phyloP scores from a whole-genome alignment of 2,113 vertebrate species.

The Lampris incognitus region DNA sequence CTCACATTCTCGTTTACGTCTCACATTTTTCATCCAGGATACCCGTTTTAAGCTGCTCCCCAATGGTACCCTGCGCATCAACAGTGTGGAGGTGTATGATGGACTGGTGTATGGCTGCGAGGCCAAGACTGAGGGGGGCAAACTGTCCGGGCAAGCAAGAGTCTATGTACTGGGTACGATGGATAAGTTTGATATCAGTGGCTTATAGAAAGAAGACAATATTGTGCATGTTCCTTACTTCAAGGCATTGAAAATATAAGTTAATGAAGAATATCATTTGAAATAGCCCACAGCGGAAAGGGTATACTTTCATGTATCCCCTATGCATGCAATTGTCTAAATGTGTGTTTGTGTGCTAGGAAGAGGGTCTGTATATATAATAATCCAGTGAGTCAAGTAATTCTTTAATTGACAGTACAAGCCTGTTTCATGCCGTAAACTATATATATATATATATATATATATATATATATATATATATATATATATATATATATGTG shows the following conservation, averaged over 20 bases:
- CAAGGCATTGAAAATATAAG: not conserved
- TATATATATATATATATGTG: not conserved
- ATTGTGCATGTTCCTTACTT: conserved; percentile 3
- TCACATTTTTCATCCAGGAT: conserved; percentile 79
- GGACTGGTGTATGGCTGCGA: conserved; percentile 89
- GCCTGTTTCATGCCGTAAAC: too few species aligned
- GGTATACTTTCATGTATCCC: too few species aligned
- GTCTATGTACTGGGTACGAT: conserved; percentile 90
- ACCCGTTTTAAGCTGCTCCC: conserved; percentile 87
- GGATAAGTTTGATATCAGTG: not conserved
- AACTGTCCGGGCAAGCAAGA: conserved; percentile 85
- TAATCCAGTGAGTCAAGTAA: too few species aligned
- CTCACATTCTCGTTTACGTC: too few species aligned
- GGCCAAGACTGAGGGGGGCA: conserved; percentile 86
- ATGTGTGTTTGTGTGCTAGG: too few species aligned
- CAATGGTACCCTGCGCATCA: conserved; percentile 93
- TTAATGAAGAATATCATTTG: too few species aligned
- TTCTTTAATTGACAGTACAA: too few species aligned
- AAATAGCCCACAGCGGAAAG: too few species aligned
- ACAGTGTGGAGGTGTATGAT: conserved; percentile 95
- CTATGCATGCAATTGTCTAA: too few species aligned
- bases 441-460: too few species aligned
- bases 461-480: too few species aligned
- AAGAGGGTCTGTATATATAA: too few species aligned
- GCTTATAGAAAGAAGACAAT: not conserved